A percentile compares a stretch with the other conserved stretches of the same genome.
Conservation (phyloP, 2,888 invertebrate species). For the Sarcophaga rosellei region DNA sequence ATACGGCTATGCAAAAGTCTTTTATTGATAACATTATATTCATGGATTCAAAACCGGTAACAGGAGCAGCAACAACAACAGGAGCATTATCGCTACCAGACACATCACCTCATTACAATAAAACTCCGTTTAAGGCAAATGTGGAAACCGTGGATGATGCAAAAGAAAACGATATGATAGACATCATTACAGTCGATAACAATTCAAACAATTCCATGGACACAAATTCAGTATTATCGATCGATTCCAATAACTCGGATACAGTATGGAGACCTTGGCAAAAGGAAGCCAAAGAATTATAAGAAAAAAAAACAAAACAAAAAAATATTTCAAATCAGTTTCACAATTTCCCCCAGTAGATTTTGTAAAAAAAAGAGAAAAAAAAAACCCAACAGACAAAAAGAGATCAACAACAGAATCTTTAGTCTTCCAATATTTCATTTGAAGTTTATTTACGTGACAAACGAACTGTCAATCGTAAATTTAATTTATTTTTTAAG, state of each 20-base stretch:
- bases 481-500: slow-evolving; percentile 25
- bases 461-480: slow-evolving; percentile 26
- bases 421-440: slow-evolving; percentile 67
- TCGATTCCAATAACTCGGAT: slow-evolving; percentile 75
- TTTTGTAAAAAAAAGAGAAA: background rate
- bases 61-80: slow-evolving; percentile 2
- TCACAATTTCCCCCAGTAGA: too few relatives aligned
- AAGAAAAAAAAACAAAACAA: background rate
- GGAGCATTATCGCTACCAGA: slow-evolving; percentile 13
- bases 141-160: slow-evolving; percentile 62
- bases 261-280: slow-evolving; percentile 78
- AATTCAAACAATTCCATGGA: slow-evolving; percentile 69
- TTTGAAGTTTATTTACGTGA: slow-evolving; percentile 8
- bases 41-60: background rate
- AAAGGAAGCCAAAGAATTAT: slow-evolving; percentile 52
- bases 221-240: slow-evolving; percentile 75
- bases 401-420: slow-evolving; percentile 62
- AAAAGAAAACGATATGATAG: slow-evolving; percentile 75
- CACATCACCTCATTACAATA: slow-evolving; percentile 29
- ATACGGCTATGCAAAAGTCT: slow-evolving; percentile 33
- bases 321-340: too few relatives aligned
- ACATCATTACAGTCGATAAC: slow-evolving; percentile 77
- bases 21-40: slow-evolving; percentile 51
- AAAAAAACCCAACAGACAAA: background rate
- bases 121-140: slow-evolving; percentile 67